Evolutionary conservation across 2,113 vertebrate genomes (phyloP).

Genomic region (Platysternon megacephalum): DNA sequence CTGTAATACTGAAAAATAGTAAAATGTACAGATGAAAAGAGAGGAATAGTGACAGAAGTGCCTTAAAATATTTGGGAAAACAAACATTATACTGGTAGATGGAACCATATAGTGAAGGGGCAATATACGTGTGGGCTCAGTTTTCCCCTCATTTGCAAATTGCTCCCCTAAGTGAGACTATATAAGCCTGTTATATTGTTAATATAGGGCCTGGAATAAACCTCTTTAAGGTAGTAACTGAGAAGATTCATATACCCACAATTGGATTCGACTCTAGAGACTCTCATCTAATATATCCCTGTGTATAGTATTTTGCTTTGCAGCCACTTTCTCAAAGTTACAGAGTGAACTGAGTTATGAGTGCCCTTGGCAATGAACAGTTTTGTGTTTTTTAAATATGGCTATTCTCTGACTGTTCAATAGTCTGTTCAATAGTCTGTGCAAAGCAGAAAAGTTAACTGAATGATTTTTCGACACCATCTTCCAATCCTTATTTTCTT

Average conservation of each 20-base stretch:
- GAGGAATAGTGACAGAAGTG: neutral
- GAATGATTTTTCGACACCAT: neutral
- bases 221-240: neutral
- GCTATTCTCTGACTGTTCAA: too few species aligned
- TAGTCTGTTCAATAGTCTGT: too few species aligned
- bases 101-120: neutral
- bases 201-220: neutral
- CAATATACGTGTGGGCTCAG: neutral
- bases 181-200: neutral
- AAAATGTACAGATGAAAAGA: neutral
- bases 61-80: neutral
- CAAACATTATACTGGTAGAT: neutral
- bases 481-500: neutral
- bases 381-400: neutral
- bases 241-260: neutral
- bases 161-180: neutral
- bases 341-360: neutral
- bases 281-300: neutral
- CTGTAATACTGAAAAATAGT: accelerated
- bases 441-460: too few species aligned
- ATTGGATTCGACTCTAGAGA: neutral
- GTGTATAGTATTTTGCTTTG: neutral
- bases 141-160: neutral
- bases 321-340: neutral
- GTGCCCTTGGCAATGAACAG: neutral